These are phyloP conservation scores for Microcebus jonahi DNA, from an alignment of 2,113 vertebrate species.

Conservation along the genomic window DNA sequence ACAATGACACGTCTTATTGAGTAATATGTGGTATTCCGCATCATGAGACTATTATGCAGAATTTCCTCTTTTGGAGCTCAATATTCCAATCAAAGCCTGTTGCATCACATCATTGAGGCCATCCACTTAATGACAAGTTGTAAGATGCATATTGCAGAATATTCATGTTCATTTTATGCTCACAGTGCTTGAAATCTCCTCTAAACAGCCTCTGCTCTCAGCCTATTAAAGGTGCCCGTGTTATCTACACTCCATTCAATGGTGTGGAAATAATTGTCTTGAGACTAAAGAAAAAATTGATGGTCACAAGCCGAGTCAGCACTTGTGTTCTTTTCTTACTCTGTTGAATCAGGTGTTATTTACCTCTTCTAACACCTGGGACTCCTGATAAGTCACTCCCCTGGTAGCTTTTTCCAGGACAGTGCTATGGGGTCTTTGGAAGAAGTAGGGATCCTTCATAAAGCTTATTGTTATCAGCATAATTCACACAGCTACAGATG, in stretches of 20 bases:
- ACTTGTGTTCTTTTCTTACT: constrained; percentile 61
- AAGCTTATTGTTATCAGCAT: constrained; percentile 61
- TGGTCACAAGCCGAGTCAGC: constrained; percentile 73
- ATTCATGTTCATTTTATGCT: constrained; percentile 75
- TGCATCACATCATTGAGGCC: constrained; percentile 55
- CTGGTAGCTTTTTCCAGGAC: constrained; percentile 64
- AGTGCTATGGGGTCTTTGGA: constrained; percentile 52
- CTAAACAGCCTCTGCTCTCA: constrained; percentile 69
- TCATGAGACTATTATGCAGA: constrained; percentile 35
- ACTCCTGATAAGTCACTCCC: constrained; percentile 74
- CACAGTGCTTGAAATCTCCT: constrained; percentile 73
- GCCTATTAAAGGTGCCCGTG: constrained; percentile 71
- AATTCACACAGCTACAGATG: constrained; percentile 65
- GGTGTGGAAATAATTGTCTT: constrained; percentile 77
- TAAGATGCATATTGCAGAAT: constrained; percentile 64
- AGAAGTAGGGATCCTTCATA: constrained; percentile 46
- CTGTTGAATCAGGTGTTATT: constrained; percentile 72
- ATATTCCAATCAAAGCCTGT: constrained; percentile 69
- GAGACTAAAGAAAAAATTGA: constrained; percentile 72
- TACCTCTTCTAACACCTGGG: constrained; percentile 69
- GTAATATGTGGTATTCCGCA: constrained; percentile 36
- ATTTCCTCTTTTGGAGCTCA: constrained; percentile 62
- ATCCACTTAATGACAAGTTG: constrained; percentile 63
- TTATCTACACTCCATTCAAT: constrained; percentile 76
- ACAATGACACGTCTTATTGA: constrained; percentile 67